Conservation (phyloP, 2,797 vertebrate genomes). For the Rhynchonycteris naso region DNA sequence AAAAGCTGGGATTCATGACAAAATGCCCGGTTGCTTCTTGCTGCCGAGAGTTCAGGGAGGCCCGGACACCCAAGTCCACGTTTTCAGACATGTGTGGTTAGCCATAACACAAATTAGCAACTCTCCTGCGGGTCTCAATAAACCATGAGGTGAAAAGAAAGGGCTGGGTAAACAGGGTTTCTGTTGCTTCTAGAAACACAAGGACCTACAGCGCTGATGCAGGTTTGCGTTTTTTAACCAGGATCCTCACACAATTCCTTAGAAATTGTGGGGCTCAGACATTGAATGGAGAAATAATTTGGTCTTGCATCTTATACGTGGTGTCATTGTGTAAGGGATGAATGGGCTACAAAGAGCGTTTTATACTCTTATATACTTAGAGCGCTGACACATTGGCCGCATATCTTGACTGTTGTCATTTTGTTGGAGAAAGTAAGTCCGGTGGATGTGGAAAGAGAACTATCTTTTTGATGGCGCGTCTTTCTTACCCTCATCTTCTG, state of each 20-base stretch:
- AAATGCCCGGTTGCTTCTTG: neutral
- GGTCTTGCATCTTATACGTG: neutral
- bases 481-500: conserved; percentile 76
- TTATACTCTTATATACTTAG: neutral
- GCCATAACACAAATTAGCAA: neutral
- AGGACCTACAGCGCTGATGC: neutral
- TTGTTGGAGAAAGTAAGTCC: conserved; percentile 53
- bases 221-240: neutral
- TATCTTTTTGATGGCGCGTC: conserved; percentile 66
- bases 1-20: neutral
- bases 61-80: neutral
- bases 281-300: neutral
- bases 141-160: neutral
- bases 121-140: neutral
- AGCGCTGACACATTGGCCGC: neutral
- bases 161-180: neutral
- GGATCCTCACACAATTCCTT: neutral
- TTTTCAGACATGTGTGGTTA: no score
- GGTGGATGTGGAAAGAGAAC: conserved; percentile 62
- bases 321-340: neutral
- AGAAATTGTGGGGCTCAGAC: neutral
- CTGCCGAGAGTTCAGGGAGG: neutral
- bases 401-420: conserved; percentile 8
- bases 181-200: neutral
- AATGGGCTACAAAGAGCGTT: neutral